phyloP scores from a whole-genome alignment of 2,888 invertebrate genomes.

The Uropetala carovei region DNA sequence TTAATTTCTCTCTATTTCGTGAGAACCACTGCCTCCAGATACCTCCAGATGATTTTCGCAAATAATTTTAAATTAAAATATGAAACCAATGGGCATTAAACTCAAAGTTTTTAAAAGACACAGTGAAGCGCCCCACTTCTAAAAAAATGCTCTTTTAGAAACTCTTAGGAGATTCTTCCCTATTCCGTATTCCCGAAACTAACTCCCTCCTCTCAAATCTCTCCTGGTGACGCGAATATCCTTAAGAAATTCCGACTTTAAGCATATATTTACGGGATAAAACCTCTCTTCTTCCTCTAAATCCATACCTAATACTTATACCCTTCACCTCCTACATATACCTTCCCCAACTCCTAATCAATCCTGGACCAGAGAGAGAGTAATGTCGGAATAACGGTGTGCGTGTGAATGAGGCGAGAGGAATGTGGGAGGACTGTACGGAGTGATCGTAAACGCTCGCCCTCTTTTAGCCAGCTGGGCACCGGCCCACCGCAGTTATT shows the following conservation, averaged over 20 bases:
- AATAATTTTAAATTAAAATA: no score
- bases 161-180: not conserved
- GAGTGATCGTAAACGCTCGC: slow-evolving; percentile 4
- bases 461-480: not conserved
- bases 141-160: not conserved
- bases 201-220: not conserved
- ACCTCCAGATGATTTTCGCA: no score
- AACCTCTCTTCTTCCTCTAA: not conserved
- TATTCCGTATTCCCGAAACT: not conserved
- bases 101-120: no score
- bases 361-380: slow-evolving; percentile 24
- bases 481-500: slow-evolving; percentile 38
- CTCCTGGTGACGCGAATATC: slow-evolving; percentile 18
- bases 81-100: no score
- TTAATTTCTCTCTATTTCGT: no score
- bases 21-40: no score
- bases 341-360: slow-evolving; percentile 15
- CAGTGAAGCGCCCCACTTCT: no score
- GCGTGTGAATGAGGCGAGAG: not conserved
- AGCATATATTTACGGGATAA: not conserved
- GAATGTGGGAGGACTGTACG: not conserved
- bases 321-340: not conserved
- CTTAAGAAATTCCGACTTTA: not conserved
- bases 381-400: slow-evolving; percentile 6
- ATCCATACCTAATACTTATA: no score